phyloP scores from a whole-genome alignment of 2,797 vertebrate genomes.

The Hippopotamyrus pictus region DNA sequence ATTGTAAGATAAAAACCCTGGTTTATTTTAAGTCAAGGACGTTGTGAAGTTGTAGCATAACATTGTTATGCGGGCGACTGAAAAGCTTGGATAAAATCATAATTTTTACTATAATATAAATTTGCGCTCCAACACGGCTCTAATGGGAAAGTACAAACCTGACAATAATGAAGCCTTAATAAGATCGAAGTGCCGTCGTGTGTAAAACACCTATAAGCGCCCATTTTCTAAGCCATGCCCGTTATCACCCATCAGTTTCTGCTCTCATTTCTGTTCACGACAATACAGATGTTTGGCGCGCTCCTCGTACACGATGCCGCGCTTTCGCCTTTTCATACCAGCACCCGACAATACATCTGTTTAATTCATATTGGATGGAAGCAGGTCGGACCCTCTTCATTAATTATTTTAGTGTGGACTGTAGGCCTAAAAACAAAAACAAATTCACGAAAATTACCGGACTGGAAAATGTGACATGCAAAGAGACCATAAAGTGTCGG shows the following conservation, averaged over 20 bases:
- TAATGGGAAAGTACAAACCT: background rate
- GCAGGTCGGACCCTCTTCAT: background rate
- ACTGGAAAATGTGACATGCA: constrained; percentile 29
- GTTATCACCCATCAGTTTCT: background rate
- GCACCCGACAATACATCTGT: background rate
- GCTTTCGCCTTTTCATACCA: background rate
- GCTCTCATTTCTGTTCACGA: background rate
- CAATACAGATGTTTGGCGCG: background rate
- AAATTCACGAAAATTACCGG: background rate
- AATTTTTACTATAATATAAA: background rate
- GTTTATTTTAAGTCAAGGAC: background rate
- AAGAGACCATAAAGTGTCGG: constrained; percentile 28
- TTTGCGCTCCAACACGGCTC: background rate
- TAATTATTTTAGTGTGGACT: background rate
- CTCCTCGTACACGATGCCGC: background rate
- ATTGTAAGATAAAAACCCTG: background rate
- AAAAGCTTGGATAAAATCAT: background rate
- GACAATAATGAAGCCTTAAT: background rate
- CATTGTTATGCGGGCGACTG: background rate
- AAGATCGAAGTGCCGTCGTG: background rate
- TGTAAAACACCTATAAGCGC: background rate
- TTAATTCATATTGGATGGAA: background rate
- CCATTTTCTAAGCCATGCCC: background rate
- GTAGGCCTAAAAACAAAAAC: background rate
- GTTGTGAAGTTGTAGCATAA: background rate